phyloP scores from a whole-genome alignment of 2,113 vertebrate genomes.

The Cebidichthys violaceus region DNA sequence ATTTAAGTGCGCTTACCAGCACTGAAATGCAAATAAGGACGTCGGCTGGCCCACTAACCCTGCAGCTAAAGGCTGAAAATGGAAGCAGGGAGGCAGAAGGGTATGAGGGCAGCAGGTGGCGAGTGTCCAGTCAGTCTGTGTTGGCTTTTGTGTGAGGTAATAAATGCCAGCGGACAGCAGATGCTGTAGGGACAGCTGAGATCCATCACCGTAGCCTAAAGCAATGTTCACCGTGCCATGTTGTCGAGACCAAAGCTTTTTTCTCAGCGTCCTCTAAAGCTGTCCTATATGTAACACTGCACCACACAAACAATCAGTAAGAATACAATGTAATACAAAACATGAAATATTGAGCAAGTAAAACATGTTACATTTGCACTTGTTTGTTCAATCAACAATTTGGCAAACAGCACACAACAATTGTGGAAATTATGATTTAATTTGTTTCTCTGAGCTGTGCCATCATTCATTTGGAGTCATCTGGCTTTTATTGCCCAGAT shows the following conservation, averaged over 20 bases:
- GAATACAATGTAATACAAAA: constrained; percentile 1
- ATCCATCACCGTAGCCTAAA: constrained; percentile 69
- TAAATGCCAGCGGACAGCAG: constrained; percentile 80
- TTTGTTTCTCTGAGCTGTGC: constrained; percentile 29
- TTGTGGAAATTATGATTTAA: constrained; percentile 35
- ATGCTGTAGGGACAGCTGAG: constrained; percentile 76
- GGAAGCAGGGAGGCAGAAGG: constrained; percentile 25
- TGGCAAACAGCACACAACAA: constrained; percentile 9
- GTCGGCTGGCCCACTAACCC: constrained; percentile 10
- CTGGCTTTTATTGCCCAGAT: constrained; percentile 56
- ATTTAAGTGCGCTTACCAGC: constrained; percentile 19
- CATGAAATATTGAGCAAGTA: neutral
- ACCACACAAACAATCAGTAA: neutral
- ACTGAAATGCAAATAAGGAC: constrained; percentile 29
- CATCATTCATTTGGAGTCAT: constrained; percentile 46
- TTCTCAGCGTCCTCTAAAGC: constrained; percentile 17
- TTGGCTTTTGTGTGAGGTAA: constrained; percentile 61
- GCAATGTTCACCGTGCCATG: constrained; percentile 40
- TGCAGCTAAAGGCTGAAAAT: constrained; percentile 49
- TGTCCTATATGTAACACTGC: neutral
- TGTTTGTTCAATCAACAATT: constrained; percentile 27
- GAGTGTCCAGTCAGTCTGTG: constrained; percentile 65
- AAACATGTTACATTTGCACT: constrained; percentile 23
- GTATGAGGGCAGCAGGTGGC: constrained; percentile 58
- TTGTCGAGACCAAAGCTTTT: constrained; percentile 43